Evolutionary conservation across 1,140 invertebrate genomes (phyloP).

Genomic region (Drosophila grimshawi): DNA sequence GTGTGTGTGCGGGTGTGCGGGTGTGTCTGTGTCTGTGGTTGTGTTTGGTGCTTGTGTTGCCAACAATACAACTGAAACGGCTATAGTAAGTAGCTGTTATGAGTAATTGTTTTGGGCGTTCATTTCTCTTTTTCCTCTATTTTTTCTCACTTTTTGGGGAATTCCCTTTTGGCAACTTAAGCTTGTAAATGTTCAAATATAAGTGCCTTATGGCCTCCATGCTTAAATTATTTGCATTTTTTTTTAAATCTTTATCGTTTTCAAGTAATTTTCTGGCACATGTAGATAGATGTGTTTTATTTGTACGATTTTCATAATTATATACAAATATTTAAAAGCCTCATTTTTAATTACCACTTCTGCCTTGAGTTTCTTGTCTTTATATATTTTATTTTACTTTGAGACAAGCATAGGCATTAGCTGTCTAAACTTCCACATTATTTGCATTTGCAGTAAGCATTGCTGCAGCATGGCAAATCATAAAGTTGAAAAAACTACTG

Average conservation of each 20-base stretch:
- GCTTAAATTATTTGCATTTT: not conserved
- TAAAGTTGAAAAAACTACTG: not conserved
- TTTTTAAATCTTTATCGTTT: not conserved
- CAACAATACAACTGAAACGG: constrained; percentile 20
- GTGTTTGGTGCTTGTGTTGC: constrained; percentile 2
- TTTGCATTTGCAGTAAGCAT: constrained; percentile 7
- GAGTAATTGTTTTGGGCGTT: constrained; percentile 16
- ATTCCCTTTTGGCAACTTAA: not conserved
- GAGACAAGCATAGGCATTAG: not conserved
- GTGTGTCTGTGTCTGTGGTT: constrained; percentile 8
- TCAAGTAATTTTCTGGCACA: not conserved
- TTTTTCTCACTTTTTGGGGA: not conserved
- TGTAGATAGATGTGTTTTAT: no score
- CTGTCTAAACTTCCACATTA: not conserved
- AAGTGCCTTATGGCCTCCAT: not conserved
- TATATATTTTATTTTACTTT: constrained; percentile 2
- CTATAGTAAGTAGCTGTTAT: constrained; percentile 12
- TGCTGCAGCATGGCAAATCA: not conserved
- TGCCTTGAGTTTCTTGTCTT: not conserved
- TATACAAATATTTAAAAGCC: no score
- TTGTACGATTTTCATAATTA: no score
- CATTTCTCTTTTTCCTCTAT: not conserved
- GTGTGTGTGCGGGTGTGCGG: not conserved
- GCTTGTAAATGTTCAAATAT: not conserved
- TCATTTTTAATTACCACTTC: not conserved